Conservation (phyloP, 2,113 vertebrate genomes). For the Chaetodon trifascialis region DNA sequence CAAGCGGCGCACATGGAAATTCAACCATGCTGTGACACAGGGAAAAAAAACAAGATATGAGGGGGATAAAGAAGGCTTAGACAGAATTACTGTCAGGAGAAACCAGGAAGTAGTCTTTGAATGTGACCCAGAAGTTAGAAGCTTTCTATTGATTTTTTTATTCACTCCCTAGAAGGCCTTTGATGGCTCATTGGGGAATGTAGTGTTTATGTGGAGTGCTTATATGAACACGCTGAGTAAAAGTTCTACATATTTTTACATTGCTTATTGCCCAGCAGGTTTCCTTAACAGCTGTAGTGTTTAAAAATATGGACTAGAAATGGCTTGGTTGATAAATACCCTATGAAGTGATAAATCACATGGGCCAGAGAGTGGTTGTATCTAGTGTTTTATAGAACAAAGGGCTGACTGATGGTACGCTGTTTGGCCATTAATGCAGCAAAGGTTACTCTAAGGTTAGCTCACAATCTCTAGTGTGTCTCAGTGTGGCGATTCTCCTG, state of each 20-base stretch:
- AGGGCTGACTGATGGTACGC: slow-evolving; percentile 6
- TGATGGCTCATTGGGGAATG: slow-evolving; percentile 50
- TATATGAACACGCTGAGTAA: background rate
- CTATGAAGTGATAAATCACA: background rate
- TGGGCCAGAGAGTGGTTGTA: background rate
- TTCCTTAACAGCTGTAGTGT: background rate
- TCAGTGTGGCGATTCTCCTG: slow-evolving; percentile 31
- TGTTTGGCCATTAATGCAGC: slow-evolving; percentile 12
- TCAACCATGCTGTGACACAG: slow-evolving; percentile 45
- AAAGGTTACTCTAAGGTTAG: slow-evolving; percentile 49
- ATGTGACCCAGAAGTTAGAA: slow-evolving; percentile 58
- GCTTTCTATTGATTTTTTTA: slow-evolving; percentile 60
- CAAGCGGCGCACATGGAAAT: slow-evolving; percentile 26
- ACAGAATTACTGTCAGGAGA: slow-evolving; percentile 59
- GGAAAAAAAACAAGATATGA: slow-evolving; percentile 26
- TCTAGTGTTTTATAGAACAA: slow-evolving; percentile 18
- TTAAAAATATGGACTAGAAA: background rate
- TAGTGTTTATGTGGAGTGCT: slow-evolving; percentile 44
- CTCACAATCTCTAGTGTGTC: slow-evolving; percentile 26
- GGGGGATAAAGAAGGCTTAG: slow-evolving; percentile 51
- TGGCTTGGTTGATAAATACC: background rate
- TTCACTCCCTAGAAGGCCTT: slow-evolving; percentile 26
- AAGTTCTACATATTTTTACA: slow-evolving; percentile 18
- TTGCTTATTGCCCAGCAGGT: slow-evolving; percentile 13
- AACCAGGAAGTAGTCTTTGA: slow-evolving; percentile 48